phyloP scores from a whole-genome alignment of 2,113 vertebrate species.

The Platycercus adscitus region DNA sequence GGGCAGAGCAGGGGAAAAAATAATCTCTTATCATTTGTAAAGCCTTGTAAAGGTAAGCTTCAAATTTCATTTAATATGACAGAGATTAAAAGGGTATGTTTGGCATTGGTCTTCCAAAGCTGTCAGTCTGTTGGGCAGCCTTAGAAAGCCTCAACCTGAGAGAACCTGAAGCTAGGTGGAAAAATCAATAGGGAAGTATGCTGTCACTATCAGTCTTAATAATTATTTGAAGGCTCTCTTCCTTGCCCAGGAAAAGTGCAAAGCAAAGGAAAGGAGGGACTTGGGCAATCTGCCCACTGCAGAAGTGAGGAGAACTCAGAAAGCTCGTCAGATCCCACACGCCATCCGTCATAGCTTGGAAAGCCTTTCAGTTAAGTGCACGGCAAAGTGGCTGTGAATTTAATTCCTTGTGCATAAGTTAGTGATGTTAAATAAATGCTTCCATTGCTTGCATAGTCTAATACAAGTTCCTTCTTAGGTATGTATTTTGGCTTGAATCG shows the following conservation, averaged over 20 bases:
- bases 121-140: neutral
- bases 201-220: neutral
- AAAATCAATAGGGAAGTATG: slow-evolving; percentile 35
- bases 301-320: neutral
- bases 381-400: neutral
- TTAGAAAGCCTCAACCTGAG: neutral
- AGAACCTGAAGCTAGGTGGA: neutral
- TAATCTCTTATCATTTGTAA: neutral
- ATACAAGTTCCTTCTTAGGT: neutral
- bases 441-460: neutral
- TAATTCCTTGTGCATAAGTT: neutral
- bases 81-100: neutral
- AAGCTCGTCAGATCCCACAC: neutral
- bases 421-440: neutral
- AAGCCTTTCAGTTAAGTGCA: neutral
- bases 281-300: neutral
- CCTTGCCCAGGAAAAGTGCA: neutral
- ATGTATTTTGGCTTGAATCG: neutral
- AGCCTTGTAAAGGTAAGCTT: neutral
- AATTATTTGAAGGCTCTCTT: slow-evolving; percentile 17
- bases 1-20: neutral
- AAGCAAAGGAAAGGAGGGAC: neutral
- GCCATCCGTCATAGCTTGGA: neutral
- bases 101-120: neutral
- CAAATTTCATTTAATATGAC: neutral